Evolutionary conservation across 2,797 vertebrate species (phyloP).

Genomic region (Rhadinocentrus ornatus): DNA sequence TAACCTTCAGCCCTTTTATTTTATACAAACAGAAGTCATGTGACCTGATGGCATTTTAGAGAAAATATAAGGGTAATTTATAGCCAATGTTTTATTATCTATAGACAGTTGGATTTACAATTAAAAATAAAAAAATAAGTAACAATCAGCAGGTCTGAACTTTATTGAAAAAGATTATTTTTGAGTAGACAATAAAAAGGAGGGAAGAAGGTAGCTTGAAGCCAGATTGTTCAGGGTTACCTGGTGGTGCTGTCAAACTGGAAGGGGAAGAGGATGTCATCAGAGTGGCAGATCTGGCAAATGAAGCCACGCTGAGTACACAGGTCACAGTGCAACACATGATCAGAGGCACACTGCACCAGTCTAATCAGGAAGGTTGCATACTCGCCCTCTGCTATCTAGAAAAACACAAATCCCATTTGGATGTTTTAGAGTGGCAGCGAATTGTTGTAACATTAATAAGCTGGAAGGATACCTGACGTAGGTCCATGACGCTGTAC

Average conservation of each 20-base stretch:
- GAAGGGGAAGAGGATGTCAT: slow-evolving; percentile 94
- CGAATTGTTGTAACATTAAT: fast-evolving
- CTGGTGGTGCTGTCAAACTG: slow-evolving; percentile 91
- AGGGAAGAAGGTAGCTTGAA: background rate
- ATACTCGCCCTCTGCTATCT: slow-evolving; percentile 89
- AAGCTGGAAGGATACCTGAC: slow-evolving; percentile 78
- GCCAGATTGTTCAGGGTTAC: slow-evolving; percentile 63
- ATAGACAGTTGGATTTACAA: too few relatives aligned
- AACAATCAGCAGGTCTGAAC: too few relatives aligned
- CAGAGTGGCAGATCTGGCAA: slow-evolving; percentile 91
- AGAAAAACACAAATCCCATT: background rate
- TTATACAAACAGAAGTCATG: too few relatives aligned
- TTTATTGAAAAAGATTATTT: too few relatives aligned
- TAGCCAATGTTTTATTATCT: too few relatives aligned
- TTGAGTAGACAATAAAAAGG: too few relatives aligned
- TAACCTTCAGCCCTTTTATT: too few relatives aligned
- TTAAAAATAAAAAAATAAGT: too few relatives aligned
- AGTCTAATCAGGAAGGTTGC: slow-evolving; percentile 83
- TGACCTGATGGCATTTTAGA: too few relatives aligned
- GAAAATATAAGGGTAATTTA: too few relatives aligned
- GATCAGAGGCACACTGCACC: slow-evolving; percentile 86
- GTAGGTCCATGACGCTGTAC: slow-evolving; percentile 91
- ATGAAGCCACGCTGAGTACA: slow-evolving; percentile 96
- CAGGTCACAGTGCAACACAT: slow-evolving; percentile 91
- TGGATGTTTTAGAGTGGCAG: background rate